phyloP scores from a whole-genome alignment of 2,888 invertebrate genomes.

The Apoda limacodes region DNA sequence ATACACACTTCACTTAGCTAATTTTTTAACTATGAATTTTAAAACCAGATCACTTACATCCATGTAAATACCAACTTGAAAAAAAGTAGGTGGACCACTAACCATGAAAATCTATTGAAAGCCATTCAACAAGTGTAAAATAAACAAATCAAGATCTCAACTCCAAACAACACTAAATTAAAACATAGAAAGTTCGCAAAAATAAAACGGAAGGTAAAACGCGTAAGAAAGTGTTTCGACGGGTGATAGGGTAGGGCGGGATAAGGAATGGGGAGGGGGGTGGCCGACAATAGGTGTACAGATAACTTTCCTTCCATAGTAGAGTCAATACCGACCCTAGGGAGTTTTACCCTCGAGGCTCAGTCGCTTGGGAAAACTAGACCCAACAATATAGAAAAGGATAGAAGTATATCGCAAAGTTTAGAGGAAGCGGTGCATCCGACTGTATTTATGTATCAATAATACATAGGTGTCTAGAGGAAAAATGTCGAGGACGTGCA shows the following conservation, averaged over 20 bases:
- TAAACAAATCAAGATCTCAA: constrained; percentile 14
- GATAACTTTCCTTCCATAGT: constrained; percentile 68
- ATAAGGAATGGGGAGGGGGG: constrained; percentile 33
- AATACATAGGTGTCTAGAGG: constrained; percentile 56
- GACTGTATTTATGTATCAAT: constrained; percentile 66
- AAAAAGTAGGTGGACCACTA: too few species aligned
- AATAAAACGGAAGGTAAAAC: constrained; percentile 63
- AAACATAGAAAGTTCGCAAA: constrained; percentile 20
- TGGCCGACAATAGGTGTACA: constrained; percentile 67
- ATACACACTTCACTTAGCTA: too few species aligned
- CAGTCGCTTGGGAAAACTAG: constrained; percentile 70
- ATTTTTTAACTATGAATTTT: too few species aligned
- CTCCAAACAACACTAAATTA: constrained; percentile 12
- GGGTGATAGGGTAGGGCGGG: constrained; percentile 31
- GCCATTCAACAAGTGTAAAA: constrained; percentile 22
- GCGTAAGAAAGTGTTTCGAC: constrained; percentile 60
- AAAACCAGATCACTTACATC: too few species aligned
- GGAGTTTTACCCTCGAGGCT: constrained; percentile 68
- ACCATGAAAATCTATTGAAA: too few species aligned
- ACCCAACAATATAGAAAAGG: constrained; percentile 69
- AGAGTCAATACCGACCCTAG: constrained; percentile 69
- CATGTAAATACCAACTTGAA: too few species aligned
- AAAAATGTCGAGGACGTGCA: constrained; percentile 67
- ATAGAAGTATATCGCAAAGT: constrained; percentile 36
- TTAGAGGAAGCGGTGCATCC: constrained; percentile 44